Evolutionary conservation across 2,113 vertebrate genomes (phyloP).

Genomic region (Gavia stellata): DNA sequence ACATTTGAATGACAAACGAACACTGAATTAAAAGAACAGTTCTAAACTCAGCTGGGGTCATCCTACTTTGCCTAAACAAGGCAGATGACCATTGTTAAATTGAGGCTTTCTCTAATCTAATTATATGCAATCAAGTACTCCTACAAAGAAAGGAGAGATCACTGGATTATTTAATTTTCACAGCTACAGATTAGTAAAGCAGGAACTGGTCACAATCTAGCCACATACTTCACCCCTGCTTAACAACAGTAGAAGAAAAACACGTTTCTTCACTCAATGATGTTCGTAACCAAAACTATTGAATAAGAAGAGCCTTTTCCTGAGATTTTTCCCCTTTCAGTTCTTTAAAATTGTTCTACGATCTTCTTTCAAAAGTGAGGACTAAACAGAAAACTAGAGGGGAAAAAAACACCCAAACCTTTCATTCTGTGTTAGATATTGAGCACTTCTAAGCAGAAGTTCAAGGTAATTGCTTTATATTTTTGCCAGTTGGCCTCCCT

Average conservation of each 20-base stretch:
- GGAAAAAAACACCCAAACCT: background rate
- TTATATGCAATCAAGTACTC: background rate
- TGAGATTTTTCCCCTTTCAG: background rate
- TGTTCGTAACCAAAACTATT: background rate
- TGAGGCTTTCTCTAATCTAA: background rate
- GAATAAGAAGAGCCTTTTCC: background rate
- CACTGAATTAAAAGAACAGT: background rate
- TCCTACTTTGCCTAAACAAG: background rate
- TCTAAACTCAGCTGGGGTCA: background rate
- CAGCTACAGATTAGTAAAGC: background rate
- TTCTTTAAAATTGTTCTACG: background rate
- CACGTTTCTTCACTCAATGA: background rate
- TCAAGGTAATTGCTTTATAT: background rate
- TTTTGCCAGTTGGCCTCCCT: background rate
- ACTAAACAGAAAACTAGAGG: background rate
- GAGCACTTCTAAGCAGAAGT: background rate
- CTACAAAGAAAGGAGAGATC: background rate
- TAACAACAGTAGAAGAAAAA: background rate
- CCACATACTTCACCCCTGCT: background rate
- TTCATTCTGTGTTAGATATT: background rate
- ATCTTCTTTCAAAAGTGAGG: background rate
- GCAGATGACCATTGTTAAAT: background rate
- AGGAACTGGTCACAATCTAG: background rate
- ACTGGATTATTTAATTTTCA: background rate
- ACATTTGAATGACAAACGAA: background rate